These are phyloP conservation scores for Drosophila sulfurigaster DNA, from an alignment of 1,140 invertebrate genomes.

Conservation along the genomic window DNA sequence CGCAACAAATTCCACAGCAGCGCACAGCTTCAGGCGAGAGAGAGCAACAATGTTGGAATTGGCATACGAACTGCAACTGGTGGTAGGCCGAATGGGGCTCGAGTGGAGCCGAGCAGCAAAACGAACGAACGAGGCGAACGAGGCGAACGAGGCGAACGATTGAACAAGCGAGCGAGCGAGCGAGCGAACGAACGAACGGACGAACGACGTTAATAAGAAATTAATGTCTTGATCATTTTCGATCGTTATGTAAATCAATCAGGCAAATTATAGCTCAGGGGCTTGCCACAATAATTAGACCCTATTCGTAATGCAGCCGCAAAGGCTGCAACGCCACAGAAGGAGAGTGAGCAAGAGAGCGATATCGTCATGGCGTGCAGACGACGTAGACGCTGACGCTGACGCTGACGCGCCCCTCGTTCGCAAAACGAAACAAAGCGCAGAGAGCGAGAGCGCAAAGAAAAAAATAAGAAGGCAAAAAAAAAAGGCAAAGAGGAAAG, in stretches of 20 bases:
- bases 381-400: slow-evolving; percentile 45
- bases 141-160: slow-evolving; percentile 17
- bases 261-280: slow-evolving; percentile 85
- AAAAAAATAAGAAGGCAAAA: not conserved
- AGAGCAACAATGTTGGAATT: slow-evolving; percentile 45
- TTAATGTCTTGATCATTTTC: slow-evolving; percentile 85
- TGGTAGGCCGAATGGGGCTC: not conserved
- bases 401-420: slow-evolving; percentile 69
- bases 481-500: slow-evolving; percentile 50
- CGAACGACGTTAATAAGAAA: slow-evolving; percentile 84
- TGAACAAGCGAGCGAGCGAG: slow-evolving; percentile 9
- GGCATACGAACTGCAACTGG: slow-evolving; percentile 27
- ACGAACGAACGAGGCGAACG: not conserved
- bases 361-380: slow-evolving; percentile 68
- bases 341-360: slow-evolving; percentile 5
- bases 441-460: slow-evolving; percentile 1
- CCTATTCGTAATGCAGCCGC: slow-evolving; percentile 82
- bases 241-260: slow-evolving; percentile 85
- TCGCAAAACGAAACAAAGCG: slow-evolving; percentile 51
- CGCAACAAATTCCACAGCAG: slow-evolving; percentile 45
- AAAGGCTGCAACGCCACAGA: slow-evolving; percentile 33
- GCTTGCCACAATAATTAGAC: slow-evolving; percentile 85
- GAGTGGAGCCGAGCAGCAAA: slow-evolving; percentile 2
- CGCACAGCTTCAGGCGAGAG: slow-evolving; percentile 29
- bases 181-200: slow-evolving; percentile 40